A percentile compares a stretch with the other conserved stretches of the same genome.
These are phyloP conservation scores for Rhynchomys soricoides DNA, from an alignment of 2,113 vertebrate species.

Conservation along the genomic window DNA sequence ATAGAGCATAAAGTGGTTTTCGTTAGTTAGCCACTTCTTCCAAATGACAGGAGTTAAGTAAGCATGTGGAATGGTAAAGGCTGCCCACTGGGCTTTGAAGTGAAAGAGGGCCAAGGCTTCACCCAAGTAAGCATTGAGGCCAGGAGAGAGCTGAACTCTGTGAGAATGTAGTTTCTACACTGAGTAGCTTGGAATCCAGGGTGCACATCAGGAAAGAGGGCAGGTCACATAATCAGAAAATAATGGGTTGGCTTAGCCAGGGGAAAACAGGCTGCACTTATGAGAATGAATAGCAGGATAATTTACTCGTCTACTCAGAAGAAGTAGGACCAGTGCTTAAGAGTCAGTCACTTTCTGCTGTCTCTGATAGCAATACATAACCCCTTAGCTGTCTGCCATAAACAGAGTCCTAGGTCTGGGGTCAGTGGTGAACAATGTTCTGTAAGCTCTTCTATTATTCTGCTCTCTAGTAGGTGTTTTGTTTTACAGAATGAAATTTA, in stretches of 20 bases:
- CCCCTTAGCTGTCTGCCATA: neutral
- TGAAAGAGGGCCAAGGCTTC: neutral
- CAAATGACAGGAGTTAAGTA: neutral
- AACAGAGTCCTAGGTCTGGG: neutral
- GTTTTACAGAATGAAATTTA: neutral
- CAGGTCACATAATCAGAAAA: neutral
- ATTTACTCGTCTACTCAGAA: no score
- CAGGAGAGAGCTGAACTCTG: neutral
- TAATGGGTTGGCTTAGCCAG: neutral
- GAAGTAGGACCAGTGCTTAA: neutral
- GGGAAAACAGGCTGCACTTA: neutral
- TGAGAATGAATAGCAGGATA: neutral
- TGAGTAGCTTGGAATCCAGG: neutral
- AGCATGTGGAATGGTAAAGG: neutral
- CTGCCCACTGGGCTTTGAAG: neutral
- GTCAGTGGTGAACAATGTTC: neutral
- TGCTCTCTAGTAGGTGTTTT: neutral
- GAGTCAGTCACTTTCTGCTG: neutral
- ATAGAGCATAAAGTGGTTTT: neutral
- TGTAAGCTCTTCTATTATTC: neutral
- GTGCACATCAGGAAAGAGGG: accelerated
- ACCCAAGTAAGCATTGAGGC: neutral
- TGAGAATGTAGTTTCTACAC: neutral
- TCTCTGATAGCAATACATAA: neutral
- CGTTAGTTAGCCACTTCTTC: neutral